Evolutionary conservation across 2,113 vertebrate species (phyloP).

Genomic region (Verasper variegatus): DNA sequence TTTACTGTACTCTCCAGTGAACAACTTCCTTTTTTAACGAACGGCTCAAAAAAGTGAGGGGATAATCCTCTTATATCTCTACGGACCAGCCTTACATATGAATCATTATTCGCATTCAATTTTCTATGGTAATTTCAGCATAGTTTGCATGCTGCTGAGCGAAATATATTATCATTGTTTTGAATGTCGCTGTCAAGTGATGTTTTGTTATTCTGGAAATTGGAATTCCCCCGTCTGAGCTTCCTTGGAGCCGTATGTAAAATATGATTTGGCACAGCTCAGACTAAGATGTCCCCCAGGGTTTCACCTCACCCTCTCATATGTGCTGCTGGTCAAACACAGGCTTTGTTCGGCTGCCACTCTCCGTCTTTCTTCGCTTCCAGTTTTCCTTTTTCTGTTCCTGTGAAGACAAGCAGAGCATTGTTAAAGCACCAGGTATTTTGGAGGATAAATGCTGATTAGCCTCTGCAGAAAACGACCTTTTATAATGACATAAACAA

Average conservation of each 20-base stretch:
- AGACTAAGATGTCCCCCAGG: conserved; percentile 24
- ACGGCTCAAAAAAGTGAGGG: conserved; percentile 11
- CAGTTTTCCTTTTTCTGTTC: conserved; percentile 12
- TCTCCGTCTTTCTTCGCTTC: conserved; percentile 14
- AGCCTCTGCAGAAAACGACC: conserved; percentile 19
- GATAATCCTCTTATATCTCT: conserved; percentile 73
- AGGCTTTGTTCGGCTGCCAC: conserved; percentile 31
- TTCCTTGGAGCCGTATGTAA: conserved; percentile 23
- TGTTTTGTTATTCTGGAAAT: conserved; percentile 54
- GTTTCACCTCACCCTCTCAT: conserved; percentile 35
- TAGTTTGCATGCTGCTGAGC: conserved; percentile 5
- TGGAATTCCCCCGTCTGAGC: conserved; percentile 23
- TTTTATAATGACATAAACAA: conserved; percentile 11
- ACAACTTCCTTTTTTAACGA: conserved; percentile 39
- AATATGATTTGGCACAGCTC: conserved; percentile 48
- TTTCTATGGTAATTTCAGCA: conserved; percentile 34
- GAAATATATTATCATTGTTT: conserved; percentile 31
- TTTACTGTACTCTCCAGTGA: conserved; percentile 27
- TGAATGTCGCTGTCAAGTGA: conserved; percentile 39
- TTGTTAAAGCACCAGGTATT: conserved; percentile 20
- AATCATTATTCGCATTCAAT: conserved; percentile 55
- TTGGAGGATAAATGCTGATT: conserved; percentile 24
- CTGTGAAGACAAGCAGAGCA: conserved; percentile 6
- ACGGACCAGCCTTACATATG: conserved; percentile 45
- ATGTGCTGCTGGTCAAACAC: conserved; percentile 31